phyloP scores from a whole-genome alignment of 2,113 vertebrate genomes.

The Abramis brama region DNA sequence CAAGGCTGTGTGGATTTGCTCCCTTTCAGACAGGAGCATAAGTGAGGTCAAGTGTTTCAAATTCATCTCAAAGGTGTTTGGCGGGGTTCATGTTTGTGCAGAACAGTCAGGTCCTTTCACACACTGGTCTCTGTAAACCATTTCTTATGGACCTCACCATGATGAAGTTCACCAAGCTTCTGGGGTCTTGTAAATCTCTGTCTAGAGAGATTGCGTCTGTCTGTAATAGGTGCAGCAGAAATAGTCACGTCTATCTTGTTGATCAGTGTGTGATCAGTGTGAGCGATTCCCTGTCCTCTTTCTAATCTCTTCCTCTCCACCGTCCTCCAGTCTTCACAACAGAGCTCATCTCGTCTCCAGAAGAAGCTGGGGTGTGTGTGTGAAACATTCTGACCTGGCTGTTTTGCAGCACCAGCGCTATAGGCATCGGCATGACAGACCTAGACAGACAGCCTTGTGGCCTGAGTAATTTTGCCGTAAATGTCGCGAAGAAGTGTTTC shows the following conservation, averaged over 20 bases:
- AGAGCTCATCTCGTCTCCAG: slow-evolving; percentile 1
- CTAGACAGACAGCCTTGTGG: slow-evolving; percentile 30
- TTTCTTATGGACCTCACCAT: neutral
- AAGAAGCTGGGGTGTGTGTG: neutral
- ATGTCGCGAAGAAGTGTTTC: slow-evolving; percentile 41
- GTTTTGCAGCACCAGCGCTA: neutral
- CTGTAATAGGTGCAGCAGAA: neutral
- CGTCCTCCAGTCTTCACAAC: neutral
- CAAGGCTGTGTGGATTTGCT: neutral
- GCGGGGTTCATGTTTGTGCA: neutral
- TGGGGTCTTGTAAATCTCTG: neutral
- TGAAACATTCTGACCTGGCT: slow-evolving; percentile 9
- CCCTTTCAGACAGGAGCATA: neutral
- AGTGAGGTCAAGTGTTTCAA: slow-evolving; percentile 12
- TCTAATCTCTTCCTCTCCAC: slow-evolving; percentile 8
- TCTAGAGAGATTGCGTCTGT: neutral
- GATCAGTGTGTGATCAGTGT: slow-evolving; percentile 4
- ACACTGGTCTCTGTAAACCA: neutral
- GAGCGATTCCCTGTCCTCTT: slow-evolving; percentile 5
- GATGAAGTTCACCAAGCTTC: neutral
- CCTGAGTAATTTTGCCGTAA: slow-evolving; percentile 52
- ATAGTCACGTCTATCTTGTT: neutral
- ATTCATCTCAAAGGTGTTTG: neutral
- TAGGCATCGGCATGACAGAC: slow-evolving; percentile 11
- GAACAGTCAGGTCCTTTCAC: neutral